A percentile compares a stretch with the other conserved stretches of the same genome.
phyloP scores from a whole-genome alignment of 2,797 vertebrate species.

The Erethizon dorsatum region DNA sequence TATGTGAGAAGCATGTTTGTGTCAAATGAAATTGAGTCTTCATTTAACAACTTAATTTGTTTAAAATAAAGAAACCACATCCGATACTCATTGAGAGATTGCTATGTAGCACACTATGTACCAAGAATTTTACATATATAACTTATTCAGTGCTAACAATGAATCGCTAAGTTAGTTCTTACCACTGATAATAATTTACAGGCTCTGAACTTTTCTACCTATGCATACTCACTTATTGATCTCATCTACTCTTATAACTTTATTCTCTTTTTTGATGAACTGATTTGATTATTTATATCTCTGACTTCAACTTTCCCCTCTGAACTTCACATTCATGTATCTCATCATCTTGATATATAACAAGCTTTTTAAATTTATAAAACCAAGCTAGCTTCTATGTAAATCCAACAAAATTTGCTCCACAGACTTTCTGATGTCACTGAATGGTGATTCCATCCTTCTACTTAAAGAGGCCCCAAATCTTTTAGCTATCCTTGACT shows the following conservation, averaged over 20 bases:
- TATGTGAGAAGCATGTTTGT: background rate
- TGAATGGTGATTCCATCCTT: background rate
- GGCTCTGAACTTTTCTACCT: background rate
- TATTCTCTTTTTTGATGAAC: background rate
- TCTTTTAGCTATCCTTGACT: background rate
- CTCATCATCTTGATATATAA: background rate
- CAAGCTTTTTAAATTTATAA: background rate
- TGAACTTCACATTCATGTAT: background rate
- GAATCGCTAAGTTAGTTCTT: background rate
- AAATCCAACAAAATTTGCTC: background rate
- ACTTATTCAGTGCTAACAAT: background rate
- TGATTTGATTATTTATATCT: background rate
- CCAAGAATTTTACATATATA: background rate
- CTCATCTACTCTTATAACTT: background rate
- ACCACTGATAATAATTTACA: background rate
- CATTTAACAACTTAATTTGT: conserved; percentile 55
- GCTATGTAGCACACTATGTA: background rate
- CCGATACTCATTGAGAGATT: background rate
- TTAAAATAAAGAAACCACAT: conserved; percentile 56
- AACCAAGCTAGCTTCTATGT: background rate
- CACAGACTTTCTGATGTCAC: background rate
- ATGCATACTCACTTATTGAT: background rate
- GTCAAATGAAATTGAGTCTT: background rate
- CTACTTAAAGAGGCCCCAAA: background rate
- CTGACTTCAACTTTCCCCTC: background rate